phyloP scores from a whole-genome alignment of 2,888 invertebrate species.

The Alviniconcha strummeri region DNA sequence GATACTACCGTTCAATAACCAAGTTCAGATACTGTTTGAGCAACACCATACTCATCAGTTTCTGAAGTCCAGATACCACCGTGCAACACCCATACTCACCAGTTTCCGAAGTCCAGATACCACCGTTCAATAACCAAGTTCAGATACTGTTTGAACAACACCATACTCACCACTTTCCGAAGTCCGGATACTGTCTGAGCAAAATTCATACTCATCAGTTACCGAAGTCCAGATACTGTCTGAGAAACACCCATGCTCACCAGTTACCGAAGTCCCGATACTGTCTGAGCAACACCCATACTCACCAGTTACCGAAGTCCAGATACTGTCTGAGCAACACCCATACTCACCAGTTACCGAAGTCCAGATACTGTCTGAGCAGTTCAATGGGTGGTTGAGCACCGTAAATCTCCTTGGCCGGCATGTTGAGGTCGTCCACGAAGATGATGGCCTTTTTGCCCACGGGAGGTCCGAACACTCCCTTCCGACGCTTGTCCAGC shows the following conservation, averaged over 20 bases:
- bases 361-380: conserved; percentile 87
- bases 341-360: conserved; percentile 84
- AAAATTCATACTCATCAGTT: neutral
- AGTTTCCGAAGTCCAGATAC: conserved; percentile 79
- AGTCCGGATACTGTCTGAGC: neutral
- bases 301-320: conserved; percentile 77
- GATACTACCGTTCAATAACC: too few species aligned
- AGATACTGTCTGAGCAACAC: conserved; percentile 84
- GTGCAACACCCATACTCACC: neutral
- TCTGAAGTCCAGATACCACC: conserved; percentile 84
- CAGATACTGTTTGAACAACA: neutral
- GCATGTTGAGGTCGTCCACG: conserved; percentile 93
- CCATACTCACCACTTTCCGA: neutral
- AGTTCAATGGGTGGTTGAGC: conserved; percentile 91
- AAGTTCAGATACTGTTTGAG: conserved; percentile 87
- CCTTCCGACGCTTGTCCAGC: conserved; percentile 78
- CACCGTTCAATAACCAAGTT: too few species aligned
- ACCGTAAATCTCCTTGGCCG: conserved; percentile 87
- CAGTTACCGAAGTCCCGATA: conserved; percentile 87
- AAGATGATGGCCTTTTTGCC: conserved; percentile 88
- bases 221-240: too few species aligned
- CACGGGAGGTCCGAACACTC: conserved; percentile 84
- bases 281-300: neutral
- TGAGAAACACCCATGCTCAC: neutral
- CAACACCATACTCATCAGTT: conserved; percentile 82